These are phyloP conservation scores for Pterocles orientalis DNA, from an alignment of 2,113 vertebrate genomes.

Conservation along the genomic window DNA sequence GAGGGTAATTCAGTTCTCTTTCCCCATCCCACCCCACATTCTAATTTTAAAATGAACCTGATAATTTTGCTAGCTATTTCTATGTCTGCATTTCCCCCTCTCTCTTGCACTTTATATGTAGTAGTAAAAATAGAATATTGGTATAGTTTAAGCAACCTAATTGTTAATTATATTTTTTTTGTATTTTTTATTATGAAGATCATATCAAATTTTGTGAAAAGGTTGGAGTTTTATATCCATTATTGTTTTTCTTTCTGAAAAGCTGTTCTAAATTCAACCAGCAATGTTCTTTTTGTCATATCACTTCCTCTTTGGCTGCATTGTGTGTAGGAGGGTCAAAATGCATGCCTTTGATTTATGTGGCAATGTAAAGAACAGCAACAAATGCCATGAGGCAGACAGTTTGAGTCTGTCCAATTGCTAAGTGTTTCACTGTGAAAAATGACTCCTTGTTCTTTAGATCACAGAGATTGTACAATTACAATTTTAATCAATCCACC, in stretches of 20 bases:
- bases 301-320: background rate
- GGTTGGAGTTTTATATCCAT: background rate
- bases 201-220: background rate
- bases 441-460: constrained; percentile 59
- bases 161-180: background rate
- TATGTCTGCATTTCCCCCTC: background rate
- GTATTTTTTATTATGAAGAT: background rate
- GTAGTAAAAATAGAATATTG: background rate
- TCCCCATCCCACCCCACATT: background rate
- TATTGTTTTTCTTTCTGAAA: background rate
- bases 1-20: background rate
- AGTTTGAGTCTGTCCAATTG: constrained; percentile 50
- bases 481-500: constrained; percentile 63
- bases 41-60: background rate
- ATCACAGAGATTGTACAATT: constrained; percentile 61
- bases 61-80: background rate
- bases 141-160: background rate
- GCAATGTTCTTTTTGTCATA: background rate
- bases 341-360: constrained; percentile 64
- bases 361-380: constrained; percentile 27
- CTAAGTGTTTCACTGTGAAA: constrained; percentile 59
- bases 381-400: constrained; percentile 43
- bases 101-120: background rate
- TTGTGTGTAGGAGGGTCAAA: constrained; percentile 14
- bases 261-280: background rate